Conservation (phyloP, 2,113 vertebrate species). For the Malurus elegans region DNA sequence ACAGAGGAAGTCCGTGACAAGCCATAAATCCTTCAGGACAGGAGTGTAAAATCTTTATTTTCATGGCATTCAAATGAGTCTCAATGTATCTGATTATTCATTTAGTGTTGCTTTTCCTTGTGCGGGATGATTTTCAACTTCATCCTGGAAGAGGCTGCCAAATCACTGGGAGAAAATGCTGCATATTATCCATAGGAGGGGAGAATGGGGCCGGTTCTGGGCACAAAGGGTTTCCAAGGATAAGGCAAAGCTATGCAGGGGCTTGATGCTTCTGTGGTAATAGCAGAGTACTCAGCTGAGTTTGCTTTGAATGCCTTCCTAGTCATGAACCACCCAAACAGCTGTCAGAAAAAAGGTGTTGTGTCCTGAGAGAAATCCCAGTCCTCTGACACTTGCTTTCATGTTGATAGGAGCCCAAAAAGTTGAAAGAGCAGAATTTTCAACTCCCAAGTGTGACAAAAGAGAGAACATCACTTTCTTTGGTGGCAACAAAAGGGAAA, state of each 20-base stretch:
- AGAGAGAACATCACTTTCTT: not conserved
- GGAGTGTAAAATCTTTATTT: not conserved
- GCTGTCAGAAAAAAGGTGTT: not conserved
- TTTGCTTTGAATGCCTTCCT: not conserved
- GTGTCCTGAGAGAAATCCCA: slow-evolving; percentile 25
- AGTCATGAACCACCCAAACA: not conserved
- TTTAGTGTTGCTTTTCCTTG: not conserved
- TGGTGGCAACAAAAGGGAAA: not conserved
- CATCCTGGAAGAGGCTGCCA: not conserved
- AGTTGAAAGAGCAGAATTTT: slow-evolving; percentile 16
- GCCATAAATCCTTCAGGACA: not conserved
- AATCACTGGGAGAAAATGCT: not conserved
- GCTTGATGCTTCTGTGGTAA: not conserved
- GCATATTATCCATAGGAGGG: not conserved
- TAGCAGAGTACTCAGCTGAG: not conserved
- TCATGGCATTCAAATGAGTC: not conserved
- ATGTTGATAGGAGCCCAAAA: not conserved
- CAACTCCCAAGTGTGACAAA: not conserved
- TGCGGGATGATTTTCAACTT: not conserved
- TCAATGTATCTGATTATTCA: not conserved
- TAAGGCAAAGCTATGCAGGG: not conserved
- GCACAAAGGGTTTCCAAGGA: not conserved
- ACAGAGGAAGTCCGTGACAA: not conserved
- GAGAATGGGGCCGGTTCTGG: not conserved
- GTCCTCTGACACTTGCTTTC: slow-evolving; percentile 15